A percentile compares a stretch with the other conserved stretches of the same genome.
phyloP scores from a whole-genome alignment of 2,113 vertebrate genomes.

The Chionomys nivalis region DNA sequence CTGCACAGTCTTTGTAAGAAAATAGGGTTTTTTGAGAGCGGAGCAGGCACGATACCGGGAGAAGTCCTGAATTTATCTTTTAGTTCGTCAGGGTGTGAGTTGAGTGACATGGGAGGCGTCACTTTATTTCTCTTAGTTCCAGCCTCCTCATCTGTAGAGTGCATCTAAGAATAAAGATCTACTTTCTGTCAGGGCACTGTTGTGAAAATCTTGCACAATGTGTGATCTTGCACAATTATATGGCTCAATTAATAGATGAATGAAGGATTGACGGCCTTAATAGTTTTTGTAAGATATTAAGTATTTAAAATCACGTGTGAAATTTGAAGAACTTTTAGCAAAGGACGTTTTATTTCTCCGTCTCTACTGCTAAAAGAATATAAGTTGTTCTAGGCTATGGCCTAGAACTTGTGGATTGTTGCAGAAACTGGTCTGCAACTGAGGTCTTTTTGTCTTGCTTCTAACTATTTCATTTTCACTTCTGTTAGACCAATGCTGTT shows the following conservation, averaged over 20 bases:
- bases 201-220: background rate
- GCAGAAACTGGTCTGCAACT: background rate
- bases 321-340: background rate
- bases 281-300: background rate
- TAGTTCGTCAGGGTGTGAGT: background rate
- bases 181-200: background rate
- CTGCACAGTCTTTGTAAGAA: background rate
- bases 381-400: background rate
- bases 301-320: background rate
- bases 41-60: background rate
- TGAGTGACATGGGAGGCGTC: background rate
- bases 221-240: background rate
- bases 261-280: background rate
- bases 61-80: background rate
- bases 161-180: background rate
- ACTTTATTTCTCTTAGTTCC: background rate
- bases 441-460: background rate
- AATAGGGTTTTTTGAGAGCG: background rate
- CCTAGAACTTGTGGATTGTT: background rate
- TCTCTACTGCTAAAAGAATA: background rate
- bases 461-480: background rate
- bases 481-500: background rate
- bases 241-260: background rate
- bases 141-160: slow-evolving; percentile 10
- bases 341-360: background rate